Base-by-base conservation (phyloP, 2,797 vertebrate species). In the Takifugu rubripes region DNA sequence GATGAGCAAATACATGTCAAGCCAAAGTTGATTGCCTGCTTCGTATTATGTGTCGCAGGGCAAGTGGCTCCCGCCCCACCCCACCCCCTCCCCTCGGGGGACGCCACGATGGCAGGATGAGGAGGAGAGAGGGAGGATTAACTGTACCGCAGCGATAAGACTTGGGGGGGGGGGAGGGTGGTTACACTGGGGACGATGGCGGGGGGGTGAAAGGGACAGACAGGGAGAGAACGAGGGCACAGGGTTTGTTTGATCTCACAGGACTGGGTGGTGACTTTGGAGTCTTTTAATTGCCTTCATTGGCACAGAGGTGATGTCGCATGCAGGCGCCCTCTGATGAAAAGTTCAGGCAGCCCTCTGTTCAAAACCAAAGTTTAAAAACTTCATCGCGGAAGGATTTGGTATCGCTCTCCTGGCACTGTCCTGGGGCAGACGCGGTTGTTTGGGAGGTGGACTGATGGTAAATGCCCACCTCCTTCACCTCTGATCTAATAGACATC, bases 1-100 rank as follows among this genome's bases (percentile, higher is more conserved):
- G 94, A 98, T 97, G 95, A 98, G 95, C 93, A 95, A 96, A 95
- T 94, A 95, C 94, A 93, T 94, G 93, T 96, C 93, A 94, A 95
- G 95, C 94, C 94, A 94, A 94, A 95, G 95, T 94, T 97, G 96
- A 97, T 97, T 96, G 95, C 93, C 92, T 93, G 91, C 82, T 62
- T 87, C 90, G 92, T 95, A 95, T 96, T 95, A 94, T 95, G 93
- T 98, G 95, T 97, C 95, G 94, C 92, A 92, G 17, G 76, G 84
- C 93, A 94, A 97, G 94, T 95, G 94, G 94, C 95, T 51, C 74
- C 77, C 84, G 73, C 3, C 47, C 9, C 12, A 2, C 26, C 50
- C 73, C 77, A 83, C 76, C 8, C 24, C 47, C 25, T 16, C 24
- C 25, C 25, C 21, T 21, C 17, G 54, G 80, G 85, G 83, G 84